Base-by-base conservation (phyloP, 2,113 vertebrate species). In the Ceuthmochares aereus region DNA sequence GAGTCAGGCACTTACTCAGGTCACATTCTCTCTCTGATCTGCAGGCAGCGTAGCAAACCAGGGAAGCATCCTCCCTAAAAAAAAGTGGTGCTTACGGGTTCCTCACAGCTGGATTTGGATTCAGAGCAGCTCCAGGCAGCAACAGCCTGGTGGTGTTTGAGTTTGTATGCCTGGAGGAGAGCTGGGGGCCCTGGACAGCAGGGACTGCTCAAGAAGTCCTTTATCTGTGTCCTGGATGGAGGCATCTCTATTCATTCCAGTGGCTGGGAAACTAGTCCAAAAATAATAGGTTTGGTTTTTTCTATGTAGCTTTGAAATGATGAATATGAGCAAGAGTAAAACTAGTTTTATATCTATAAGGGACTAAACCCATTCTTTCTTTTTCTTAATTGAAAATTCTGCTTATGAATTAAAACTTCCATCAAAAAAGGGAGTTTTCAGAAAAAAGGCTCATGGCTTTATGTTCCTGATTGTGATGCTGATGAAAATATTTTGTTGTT, bases 71-170 rank as follows among this genome's bases (percentile, higher is more conserved):
- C 42, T 56, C 49, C 62, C 67, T 8, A n/a, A 36, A 21, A 14
- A 40, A 30, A 23, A 69, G 10, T 68, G 43, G 12, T 3, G 0
- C 11, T 16, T 17, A 30, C 0, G 40, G 59, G 9, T 42, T 17
- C 68, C 73, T 7, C 8, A 3, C 1, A 13, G 51, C 32, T 40
- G 58, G 54, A 14, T 5, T 5, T 84, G 67, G 62, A 14, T 12
- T 23, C 21, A 23, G 22, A 68, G 36, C 45, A 26, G 58, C 58
- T 45, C 86, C 76, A 30, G 36, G n/a, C 58, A 67, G 59, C 12
- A 54, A 13, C 80, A 72, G 12, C 54, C 18, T 51, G 12, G 1
- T 0, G 0, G 27, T 7, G 13, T 4, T 16, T 0, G 22, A 47
- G 26, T 69, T 37, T 67, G n/a, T 49, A 4, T 13, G 27, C 29